phyloP scores from a whole-genome alignment of 2,113 vertebrate species.

The Chiloscyllium plagiosum region DNA sequence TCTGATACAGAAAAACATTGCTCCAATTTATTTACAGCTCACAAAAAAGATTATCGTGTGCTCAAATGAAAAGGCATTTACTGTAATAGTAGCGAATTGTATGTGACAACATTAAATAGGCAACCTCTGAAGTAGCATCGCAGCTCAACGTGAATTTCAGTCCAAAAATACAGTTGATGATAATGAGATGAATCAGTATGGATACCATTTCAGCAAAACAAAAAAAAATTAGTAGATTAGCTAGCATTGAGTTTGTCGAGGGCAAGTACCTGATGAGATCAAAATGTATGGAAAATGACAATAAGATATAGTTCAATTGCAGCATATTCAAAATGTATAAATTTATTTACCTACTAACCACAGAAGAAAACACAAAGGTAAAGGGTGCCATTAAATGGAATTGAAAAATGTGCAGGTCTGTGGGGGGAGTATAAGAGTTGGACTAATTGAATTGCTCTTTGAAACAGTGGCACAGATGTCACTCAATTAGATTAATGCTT shows the following conservation, averaged over 20 bases:
- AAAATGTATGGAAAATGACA: background rate
- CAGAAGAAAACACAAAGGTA: background rate
- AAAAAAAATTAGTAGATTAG: background rate
- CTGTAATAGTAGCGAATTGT: background rate
- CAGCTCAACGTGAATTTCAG: background rate
- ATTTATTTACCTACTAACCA: background rate
- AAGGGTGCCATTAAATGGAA: background rate
- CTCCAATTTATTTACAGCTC: background rate
- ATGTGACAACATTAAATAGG: background rate
- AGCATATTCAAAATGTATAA: background rate
- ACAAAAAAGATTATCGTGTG: background rate
- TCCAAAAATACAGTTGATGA: background rate
- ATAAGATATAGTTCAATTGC: background rate
- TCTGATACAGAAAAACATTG: background rate
- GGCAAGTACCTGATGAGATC: background rate
- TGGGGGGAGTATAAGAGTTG: background rate
- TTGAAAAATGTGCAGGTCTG: background rate
- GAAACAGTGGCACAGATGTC: background rate
- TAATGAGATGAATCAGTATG: background rate
- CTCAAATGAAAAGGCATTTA: background rate
- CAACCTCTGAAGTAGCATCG: background rate
- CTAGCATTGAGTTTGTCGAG: background rate
- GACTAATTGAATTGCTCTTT: background rate
- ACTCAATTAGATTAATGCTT: background rate
- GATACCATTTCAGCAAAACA: background rate